Evolutionary conservation across 2,797 vertebrate genomes (phyloP).

Genomic region (Amniataba percoides): DNA sequence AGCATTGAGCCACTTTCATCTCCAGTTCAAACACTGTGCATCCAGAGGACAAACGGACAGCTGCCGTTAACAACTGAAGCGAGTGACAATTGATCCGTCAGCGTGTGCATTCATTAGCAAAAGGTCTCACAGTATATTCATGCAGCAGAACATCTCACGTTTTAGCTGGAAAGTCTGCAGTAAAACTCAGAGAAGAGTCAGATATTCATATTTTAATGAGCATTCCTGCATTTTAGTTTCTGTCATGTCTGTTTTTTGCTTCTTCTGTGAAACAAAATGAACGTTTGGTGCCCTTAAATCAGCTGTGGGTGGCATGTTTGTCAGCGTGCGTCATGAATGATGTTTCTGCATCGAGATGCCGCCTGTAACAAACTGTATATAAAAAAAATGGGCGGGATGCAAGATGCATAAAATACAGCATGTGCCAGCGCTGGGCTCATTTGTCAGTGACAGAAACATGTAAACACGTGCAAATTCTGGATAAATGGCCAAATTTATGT

Average conservation of each 20-base stretch:
- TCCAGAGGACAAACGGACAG: not conserved
- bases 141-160: not conserved
- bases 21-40: not conserved
- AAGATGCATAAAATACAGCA: not conserved
- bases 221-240: not conserved
- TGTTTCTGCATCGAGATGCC: slow-evolving; percentile 14
- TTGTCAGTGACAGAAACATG: slow-evolving; percentile 24
- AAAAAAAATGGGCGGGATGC: not conserved
- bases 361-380: slow-evolving; percentile 14
- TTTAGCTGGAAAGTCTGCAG: not conserved
- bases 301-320: not conserved
- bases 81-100: not conserved
- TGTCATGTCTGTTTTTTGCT: not conserved
- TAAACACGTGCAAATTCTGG: not conserved
- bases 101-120: not conserved
- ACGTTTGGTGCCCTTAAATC: slow-evolving; percentile 37
- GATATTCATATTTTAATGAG: not conserved
- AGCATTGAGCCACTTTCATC: not conserved
- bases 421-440: slow-evolving; percentile 2
- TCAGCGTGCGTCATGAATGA: slow-evolving; percentile 28
- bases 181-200: not conserved
- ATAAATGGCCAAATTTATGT: slow-evolving; percentile 31
- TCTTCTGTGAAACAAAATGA: not conserved
- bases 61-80: not conserved
- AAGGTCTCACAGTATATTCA: not conserved